Evolutionary conservation across 2,888 invertebrate species (phyloP).

Genomic region (Periphyllus acericola): DNA sequence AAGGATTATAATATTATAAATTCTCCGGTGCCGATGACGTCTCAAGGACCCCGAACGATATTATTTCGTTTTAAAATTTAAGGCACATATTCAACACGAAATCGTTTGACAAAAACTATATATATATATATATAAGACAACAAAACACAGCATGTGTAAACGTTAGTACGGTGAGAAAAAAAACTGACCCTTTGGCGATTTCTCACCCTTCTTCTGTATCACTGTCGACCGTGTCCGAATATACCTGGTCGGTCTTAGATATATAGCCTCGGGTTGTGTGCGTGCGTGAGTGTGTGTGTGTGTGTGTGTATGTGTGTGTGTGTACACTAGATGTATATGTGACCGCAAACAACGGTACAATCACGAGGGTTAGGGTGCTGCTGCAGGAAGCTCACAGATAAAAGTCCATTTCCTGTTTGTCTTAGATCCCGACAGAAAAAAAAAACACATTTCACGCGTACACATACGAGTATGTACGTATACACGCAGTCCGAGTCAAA

Average conservation of each 20-base stretch:
- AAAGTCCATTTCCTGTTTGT: slow-evolving; percentile 55
- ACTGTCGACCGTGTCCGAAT: background rate
- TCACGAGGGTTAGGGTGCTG: background rate
- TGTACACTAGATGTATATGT: slow-evolving; percentile 19
- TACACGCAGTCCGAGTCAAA: background rate
- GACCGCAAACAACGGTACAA: slow-evolving; percentile 43
- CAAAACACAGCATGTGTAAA: slow-evolving; percentile 18
- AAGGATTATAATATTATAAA: slow-evolving; percentile 14
- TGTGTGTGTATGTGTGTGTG: no score
- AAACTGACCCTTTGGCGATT: slow-evolving; percentile 27
- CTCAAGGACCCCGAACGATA: slow-evolving; percentile 8
- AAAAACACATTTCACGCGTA: background rate
- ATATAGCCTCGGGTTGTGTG: background rate
- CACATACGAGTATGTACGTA: no score
- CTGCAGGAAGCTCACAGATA: slow-evolving; percentile 21
- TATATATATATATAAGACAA: background rate
- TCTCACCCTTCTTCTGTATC: background rate
- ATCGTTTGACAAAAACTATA: background rate
- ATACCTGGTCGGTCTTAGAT: background rate
- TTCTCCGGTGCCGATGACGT: slow-evolving; percentile 28
- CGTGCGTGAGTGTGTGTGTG: background rate
- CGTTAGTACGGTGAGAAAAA: background rate
- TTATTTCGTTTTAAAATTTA: slow-evolving; percentile 38
- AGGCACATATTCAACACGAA: background rate
- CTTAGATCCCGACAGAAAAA: background rate